Percentiles rank a stretch among this genome's conserved stretches.
phyloP scores from a whole-genome alignment of 2,797 vertebrate genomes.

The Erpetoichthys calabaricus region DNA sequence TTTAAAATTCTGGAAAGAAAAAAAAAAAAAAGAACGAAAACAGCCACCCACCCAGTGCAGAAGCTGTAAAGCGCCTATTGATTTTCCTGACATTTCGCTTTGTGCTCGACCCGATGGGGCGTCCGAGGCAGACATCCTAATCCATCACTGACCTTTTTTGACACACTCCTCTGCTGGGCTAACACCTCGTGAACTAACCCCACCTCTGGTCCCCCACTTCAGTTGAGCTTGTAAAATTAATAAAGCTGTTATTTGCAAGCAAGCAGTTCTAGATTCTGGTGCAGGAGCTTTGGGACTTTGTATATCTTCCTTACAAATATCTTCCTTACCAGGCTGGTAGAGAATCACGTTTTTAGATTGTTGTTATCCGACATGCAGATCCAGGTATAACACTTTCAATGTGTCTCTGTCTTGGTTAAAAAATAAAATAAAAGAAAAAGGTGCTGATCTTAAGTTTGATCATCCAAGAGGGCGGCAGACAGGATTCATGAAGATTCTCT shows the following conservation, averaged over 20 bases:
- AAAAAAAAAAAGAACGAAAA: no score
- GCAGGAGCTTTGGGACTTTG: not conserved
- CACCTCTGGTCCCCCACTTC: not conserved
- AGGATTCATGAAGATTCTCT: not conserved
- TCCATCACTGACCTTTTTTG: not conserved
- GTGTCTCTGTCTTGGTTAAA: no score
- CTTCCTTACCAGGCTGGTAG: not conserved
- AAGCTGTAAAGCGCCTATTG: not conserved
- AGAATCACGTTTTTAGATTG: no score
- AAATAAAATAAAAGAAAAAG: not conserved
- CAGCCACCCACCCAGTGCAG: no score
- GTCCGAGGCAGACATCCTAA: not conserved
- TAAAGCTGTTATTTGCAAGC: not conserved
- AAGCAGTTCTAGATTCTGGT: not conserved
- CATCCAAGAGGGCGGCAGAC: not conserved
- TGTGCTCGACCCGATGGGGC: not conserved
- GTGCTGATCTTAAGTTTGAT: not conserved
- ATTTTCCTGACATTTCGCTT: not conserved
- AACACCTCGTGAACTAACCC: no score
- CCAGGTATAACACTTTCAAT: no score
- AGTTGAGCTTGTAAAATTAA: not conserved
- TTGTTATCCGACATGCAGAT: no score
- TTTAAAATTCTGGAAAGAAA: no score
- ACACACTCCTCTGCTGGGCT: no score
- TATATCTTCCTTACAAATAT: not conserved